A percentile compares a stretch with the other conserved stretches of the same genome.
These are phyloP conservation scores for Spatulosminthurus flaviceps DNA, from an alignment of 2,888 invertebrate genomes.

Conservation along the genomic window DNA sequence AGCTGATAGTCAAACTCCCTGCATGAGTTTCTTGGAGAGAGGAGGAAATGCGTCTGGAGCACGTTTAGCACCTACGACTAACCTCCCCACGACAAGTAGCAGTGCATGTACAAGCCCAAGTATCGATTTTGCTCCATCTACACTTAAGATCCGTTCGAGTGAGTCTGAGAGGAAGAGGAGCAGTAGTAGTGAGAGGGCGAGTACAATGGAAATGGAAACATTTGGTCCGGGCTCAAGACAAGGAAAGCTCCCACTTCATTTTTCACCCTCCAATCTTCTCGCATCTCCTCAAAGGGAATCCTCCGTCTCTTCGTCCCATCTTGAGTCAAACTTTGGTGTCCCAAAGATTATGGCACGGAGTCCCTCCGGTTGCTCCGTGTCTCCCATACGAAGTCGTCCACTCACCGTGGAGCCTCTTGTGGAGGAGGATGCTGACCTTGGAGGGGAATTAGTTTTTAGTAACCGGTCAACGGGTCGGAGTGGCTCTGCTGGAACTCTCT, in stretches of 20 bases:
- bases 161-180: background rate
- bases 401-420: slow-evolving; percentile 49
- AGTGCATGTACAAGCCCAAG: slow-evolving; percentile 1
- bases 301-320: background rate
- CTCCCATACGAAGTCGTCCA: slow-evolving; percentile 43
- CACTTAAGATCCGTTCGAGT: background rate
- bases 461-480: slow-evolving; percentile 50
- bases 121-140: slow-evolving; percentile 21
- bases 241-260: slow-evolving; percentile 29
- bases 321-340: slow-evolving; percentile 18
- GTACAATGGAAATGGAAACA: slow-evolving; percentile 24
- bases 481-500: slow-evolving; percentile 54
- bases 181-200: slow-evolving; percentile 1
- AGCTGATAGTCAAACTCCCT: slow-evolving; percentile 26
- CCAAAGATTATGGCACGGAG: slow-evolving; percentile 34
- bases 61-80: slow-evolving; percentile 15
- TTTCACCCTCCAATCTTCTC: slow-evolving; percentile 15
- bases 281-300: slow-evolving; percentile 28
- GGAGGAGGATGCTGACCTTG: slow-evolving; percentile 49
- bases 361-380: slow-evolving; percentile 41
- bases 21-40: slow-evolving; percentile 7
- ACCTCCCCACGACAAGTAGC: slow-evolving; percentile 18
- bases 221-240: background rate
- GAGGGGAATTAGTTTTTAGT: slow-evolving; percentile 44
- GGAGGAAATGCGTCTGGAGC: slow-evolving; percentile 24